A percentile compares a stretch with the other conserved stretches of the same genome.
phyloP scores from a whole-genome alignment of 1,140 invertebrate genomes.

The Zaprionus taronus region DNA sequence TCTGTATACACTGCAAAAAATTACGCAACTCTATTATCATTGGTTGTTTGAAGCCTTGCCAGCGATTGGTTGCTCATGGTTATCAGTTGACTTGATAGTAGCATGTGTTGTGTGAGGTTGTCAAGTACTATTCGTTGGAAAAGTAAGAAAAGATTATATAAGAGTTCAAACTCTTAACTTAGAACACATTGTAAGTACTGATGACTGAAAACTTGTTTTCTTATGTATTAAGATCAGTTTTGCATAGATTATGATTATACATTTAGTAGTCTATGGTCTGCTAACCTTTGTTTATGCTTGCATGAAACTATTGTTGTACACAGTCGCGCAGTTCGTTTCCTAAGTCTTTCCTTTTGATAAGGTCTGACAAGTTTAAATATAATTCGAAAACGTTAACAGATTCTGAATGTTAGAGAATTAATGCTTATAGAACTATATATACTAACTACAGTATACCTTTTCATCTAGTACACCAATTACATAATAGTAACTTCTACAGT shows the following conservation, averaged over 20 bases:
- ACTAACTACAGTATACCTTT: not conserved
- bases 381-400: not conserved
- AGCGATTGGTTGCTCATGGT: not conserved
- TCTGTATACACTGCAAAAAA: not conserved
- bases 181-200: not conserved
- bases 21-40: not conserved
- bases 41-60: not conserved
- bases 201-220: not conserved
- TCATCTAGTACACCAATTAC: not conserved
- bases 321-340: slow-evolving; percentile 20
- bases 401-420: not conserved
- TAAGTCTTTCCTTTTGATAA: slow-evolving; percentile 34
- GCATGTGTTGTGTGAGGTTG: not conserved
- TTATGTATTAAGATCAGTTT: not conserved
- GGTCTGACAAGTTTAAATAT: not conserved
- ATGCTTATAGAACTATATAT: not conserved
- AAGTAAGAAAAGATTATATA: not conserved
- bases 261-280: too few species aligned
- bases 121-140: not conserved
- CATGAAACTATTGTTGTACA: not conserved
- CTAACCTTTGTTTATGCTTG: too few species aligned
- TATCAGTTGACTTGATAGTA: not conserved
- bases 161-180: not conserved
- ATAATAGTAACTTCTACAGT: not conserved
- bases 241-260: too few species aligned